Evolutionary conservation across 2,888 invertebrate genomes (phyloP).

Genomic region (Micropterix aruncella): DNA sequence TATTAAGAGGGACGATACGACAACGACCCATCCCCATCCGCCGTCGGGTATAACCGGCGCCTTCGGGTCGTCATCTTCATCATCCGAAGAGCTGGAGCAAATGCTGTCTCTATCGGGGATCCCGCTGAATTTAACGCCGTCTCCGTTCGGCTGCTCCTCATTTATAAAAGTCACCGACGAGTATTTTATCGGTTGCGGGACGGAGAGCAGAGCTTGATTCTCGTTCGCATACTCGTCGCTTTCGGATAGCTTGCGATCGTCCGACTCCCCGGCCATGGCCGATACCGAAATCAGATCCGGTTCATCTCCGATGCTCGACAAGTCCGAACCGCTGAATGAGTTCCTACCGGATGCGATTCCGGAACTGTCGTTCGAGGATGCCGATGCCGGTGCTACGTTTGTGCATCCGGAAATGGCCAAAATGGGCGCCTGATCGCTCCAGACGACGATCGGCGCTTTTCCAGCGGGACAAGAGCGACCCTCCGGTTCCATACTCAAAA

Average conservation of each 20-base stretch:
- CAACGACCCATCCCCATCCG: conserved; percentile 85
- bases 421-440: conserved; percentile 12
- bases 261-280: conserved; percentile 16
- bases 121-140: conserved; percentile 38
- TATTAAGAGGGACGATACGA: conserved; percentile 69
- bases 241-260: conserved; percentile 16
- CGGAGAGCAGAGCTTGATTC: neutral
- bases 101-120: conserved; percentile 36
- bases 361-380: conserved; percentile 24
- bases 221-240: conserved; percentile 8
- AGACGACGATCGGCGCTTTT: conserved; percentile 19
- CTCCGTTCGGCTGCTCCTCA: conserved; percentile 24
- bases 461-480: conserved; percentile 16
- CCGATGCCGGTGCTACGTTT: conserved; percentile 33
- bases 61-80: conserved; percentile 19
- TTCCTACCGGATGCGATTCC: conserved; percentile 11
- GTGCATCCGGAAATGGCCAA: conserved; percentile 24
- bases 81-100: conserved; percentile 23
- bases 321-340: conserved; percentile 17
- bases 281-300: conserved; percentile 18
- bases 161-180: conserved; percentile 12
- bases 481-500: neutral
- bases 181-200: conserved; percentile 12
- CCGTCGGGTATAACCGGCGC: conserved; percentile 60
- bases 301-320: conserved; percentile 19